Conservation (phyloP, 2,113 vertebrate species). For the Gymnorhina tibicen region DNA sequence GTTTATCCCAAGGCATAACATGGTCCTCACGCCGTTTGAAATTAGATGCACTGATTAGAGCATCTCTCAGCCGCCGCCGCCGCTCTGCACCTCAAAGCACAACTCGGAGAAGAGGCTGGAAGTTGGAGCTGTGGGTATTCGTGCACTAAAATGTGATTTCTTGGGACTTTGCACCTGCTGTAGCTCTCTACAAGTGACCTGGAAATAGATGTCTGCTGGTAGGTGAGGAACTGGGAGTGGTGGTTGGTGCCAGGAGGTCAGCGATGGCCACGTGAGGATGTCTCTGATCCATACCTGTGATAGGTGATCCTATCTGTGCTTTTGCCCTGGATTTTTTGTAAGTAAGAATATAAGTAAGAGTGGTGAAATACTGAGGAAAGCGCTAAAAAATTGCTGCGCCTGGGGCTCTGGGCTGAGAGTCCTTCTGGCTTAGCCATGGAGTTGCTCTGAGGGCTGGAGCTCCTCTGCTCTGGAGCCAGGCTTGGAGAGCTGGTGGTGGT, state of each 20-base stretch:
- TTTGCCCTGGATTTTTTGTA: not conserved
- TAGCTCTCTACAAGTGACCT: not conserved
- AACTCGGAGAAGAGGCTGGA: not conserved
- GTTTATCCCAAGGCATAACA: conserved; percentile 13
- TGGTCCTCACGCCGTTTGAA: not conserved
- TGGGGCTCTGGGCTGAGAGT: not conserved
- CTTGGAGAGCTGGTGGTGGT: not conserved
- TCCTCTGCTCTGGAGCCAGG: not conserved
- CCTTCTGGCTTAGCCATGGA: not conserved
- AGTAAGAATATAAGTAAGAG: not conserved
- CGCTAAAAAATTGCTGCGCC: not conserved
- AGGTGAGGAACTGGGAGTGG: not conserved
- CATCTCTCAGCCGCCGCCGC: not conserved
- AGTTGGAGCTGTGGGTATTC: not conserved
- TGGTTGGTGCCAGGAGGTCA: not conserved
- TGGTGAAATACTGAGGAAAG: not conserved
- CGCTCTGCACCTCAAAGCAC: not conserved
- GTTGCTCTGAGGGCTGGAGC: accelerated
- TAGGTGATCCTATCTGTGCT: not conserved
- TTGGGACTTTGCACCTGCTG: not conserved
- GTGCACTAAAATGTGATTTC: not conserved
- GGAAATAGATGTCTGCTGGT: not conserved
- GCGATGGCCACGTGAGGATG: accelerated
- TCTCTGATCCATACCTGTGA: accelerated
- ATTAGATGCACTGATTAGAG: conserved; percentile 29